phyloP scores from a whole-genome alignment of 2,888 invertebrate genomes.

The Conops quadrifasciatus region DNA sequence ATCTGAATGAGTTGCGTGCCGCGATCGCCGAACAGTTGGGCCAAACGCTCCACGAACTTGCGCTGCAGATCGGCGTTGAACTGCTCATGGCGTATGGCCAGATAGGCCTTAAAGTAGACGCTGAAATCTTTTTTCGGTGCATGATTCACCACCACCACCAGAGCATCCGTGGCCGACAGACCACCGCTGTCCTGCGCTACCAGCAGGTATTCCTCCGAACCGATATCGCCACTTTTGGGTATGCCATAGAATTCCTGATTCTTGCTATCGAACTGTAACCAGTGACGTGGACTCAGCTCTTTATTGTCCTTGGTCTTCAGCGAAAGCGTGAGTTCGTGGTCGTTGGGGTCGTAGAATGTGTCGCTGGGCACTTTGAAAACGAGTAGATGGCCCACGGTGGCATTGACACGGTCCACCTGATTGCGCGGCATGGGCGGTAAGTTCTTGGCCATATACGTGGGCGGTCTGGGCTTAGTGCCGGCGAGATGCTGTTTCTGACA shows the following conservation, averaged over 20 bases:
- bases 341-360: constrained; percentile 90
- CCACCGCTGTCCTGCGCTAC: constrained; percentile 80
- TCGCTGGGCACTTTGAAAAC: constrained; percentile 86
- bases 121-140: constrained; percentile 73
- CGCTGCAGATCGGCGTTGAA: constrained; percentile 81
- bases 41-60: constrained; percentile 82
- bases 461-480: constrained; percentile 66
- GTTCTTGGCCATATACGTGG: constrained; percentile 71
- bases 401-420: constrained; percentile 84
- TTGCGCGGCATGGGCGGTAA: constrained; percentile 82
- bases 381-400: constrained; percentile 82
- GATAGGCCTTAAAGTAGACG: constrained; percentile 82
- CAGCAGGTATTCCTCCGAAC: constrained; percentile 80
- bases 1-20: constrained; percentile 79
- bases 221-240: constrained; percentile 76
- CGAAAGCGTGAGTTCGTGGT: constrained; percentile 78
- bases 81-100: constrained; percentile 75
- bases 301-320: constrained; percentile 78
- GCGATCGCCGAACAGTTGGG: constrained; percentile 78
- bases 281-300: constrained; percentile 74
- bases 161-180: constrained; percentile 79
- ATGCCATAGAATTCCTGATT: constrained; percentile 91
- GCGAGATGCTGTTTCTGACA: constrained; percentile 69
- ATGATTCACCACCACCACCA: constrained; percentile 77
- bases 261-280: constrained; percentile 89